phyloP scores from a whole-genome alignment of 2,797 vertebrate species.

The Lagodon rhomboides region DNA sequence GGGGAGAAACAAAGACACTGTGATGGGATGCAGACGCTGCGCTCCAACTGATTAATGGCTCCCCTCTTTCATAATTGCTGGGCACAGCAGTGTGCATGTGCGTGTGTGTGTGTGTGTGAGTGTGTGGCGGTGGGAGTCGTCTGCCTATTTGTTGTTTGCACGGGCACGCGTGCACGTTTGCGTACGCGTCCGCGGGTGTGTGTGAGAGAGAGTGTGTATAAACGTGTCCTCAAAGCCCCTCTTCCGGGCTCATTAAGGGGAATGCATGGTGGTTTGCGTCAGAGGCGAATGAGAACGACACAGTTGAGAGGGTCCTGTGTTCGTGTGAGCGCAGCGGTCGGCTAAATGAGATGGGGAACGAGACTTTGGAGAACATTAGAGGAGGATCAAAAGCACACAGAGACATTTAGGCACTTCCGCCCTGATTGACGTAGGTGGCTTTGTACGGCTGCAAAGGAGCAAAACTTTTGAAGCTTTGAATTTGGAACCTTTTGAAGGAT shows the following conservation, averaged over 20 bases:
- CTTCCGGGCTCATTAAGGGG: slow-evolving; percentile 68
- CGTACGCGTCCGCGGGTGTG: slow-evolving; percentile 1
- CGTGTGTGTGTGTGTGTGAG: slow-evolving; percentile 6
- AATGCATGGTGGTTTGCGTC: slow-evolving; percentile 63
- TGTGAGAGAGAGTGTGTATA: slow-evolving; percentile 7
- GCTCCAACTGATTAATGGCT: slow-evolving; percentile 76
- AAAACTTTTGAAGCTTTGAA: slow-evolving; percentile 4
- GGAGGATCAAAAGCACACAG: slow-evolving; percentile 32
- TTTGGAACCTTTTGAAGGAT: slow-evolving; percentile 19
- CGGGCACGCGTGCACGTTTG: slow-evolving; percentile 29
- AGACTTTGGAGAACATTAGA: slow-evolving; percentile 47
- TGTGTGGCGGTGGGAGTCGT: slow-evolving; percentile 4
- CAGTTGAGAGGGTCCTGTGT: slow-evolving; percentile 61
- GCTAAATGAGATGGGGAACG: slow-evolving; percentile 57
- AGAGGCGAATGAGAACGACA: slow-evolving; percentile 53
- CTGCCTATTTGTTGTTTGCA: slow-evolving; percentile 29
- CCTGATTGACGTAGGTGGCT: slow-evolving; percentile 13
- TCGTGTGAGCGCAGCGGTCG: slow-evolving; percentile 37
- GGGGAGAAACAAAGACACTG: slow-evolving; percentile 75
- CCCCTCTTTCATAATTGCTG: slow-evolving; percentile 74
- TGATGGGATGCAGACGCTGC: slow-evolving; percentile 63
- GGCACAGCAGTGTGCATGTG: slow-evolving; percentile 52
- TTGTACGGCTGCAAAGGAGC: slow-evolving; percentile 32
- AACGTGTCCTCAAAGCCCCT: slow-evolving; percentile 47
- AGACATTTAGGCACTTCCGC: slow-evolving; percentile 28